Conservation (phyloP, 2,113 vertebrate species). For the Thomomys bottae region DNA sequence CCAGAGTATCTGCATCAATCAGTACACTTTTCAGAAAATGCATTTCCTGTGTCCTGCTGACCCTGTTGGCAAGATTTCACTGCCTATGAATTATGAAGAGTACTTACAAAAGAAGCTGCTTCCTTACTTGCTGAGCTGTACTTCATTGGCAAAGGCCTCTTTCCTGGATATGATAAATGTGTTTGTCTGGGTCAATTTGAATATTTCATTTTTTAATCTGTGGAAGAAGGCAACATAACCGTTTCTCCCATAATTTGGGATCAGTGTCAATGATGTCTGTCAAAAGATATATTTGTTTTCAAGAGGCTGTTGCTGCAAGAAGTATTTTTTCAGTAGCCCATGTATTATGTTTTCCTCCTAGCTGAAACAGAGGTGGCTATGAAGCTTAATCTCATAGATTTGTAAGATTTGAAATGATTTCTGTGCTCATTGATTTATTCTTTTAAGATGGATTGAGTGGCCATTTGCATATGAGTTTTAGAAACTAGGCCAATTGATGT, state of each 20-base stretch:
- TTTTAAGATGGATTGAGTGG: background rate
- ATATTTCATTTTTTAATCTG: background rate
- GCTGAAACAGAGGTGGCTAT: background rate
- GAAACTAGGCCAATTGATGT: background rate
- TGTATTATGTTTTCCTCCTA: background rate
- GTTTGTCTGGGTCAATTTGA: background rate
- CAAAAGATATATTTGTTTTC: background rate
- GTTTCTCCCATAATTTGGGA: background rate
- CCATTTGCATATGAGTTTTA: background rate
- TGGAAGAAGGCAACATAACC: background rate
- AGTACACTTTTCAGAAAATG: background rate
- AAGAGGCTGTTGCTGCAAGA: background rate
- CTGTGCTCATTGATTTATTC: background rate
- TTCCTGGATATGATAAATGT: background rate
- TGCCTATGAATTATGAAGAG: constrained; percentile 31
- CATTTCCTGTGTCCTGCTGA: constrained; percentile 37
- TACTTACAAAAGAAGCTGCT: background rate
- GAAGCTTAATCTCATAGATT: background rate
- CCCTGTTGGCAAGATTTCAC: constrained; percentile 12
- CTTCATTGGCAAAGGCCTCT: background rate
- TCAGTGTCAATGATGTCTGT: background rate
- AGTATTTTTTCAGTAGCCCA: background rate
- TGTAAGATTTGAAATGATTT: background rate
- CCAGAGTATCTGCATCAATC: background rate
- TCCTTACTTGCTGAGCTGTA: background rate